A percentile compares a stretch with the other conserved stretches of the same genome.
Evolutionary conservation across 2,797 vertebrate species (phyloP).

Genomic region (Cyprinella venusta): DNA sequence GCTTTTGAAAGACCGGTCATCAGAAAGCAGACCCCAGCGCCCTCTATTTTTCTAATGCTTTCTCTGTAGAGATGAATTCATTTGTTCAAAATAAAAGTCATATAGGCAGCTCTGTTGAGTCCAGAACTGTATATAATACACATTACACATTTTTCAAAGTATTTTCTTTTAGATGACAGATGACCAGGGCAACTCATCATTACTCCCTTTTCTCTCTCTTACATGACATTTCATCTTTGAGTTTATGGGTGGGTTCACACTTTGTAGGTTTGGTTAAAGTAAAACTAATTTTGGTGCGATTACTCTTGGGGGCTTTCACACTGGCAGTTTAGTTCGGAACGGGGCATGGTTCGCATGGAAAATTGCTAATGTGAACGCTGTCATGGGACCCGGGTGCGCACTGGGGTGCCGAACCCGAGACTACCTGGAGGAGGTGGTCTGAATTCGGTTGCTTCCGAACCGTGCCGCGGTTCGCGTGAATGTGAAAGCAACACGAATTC

Average conservation of each 20-base stretch:
- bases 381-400: no score
- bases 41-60: conserved; percentile 6
- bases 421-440: no score
- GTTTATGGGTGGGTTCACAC: background rate
- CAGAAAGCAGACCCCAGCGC: background rate
- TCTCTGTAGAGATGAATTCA: conserved; percentile 4
- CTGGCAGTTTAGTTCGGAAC: no score
- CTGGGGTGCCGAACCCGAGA: no score
- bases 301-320: background rate
- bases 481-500: no score
- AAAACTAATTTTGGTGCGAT: background rate
- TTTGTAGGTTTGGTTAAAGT: background rate
- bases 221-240: background rate
- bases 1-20: conserved; percentile 1
- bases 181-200: background rate
- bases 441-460: no score
- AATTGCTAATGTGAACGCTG: no score
- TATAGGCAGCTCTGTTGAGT: background rate
- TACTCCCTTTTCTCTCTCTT: no score
- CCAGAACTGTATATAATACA: background rate
- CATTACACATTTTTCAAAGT: background rate
- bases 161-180: background rate
- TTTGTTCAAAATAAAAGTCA: background rate
- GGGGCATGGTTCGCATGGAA: no score
- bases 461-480: no score